Conservation (phyloP, 2,113 vertebrate species). For the Nymphicus hollandicus region DNA sequence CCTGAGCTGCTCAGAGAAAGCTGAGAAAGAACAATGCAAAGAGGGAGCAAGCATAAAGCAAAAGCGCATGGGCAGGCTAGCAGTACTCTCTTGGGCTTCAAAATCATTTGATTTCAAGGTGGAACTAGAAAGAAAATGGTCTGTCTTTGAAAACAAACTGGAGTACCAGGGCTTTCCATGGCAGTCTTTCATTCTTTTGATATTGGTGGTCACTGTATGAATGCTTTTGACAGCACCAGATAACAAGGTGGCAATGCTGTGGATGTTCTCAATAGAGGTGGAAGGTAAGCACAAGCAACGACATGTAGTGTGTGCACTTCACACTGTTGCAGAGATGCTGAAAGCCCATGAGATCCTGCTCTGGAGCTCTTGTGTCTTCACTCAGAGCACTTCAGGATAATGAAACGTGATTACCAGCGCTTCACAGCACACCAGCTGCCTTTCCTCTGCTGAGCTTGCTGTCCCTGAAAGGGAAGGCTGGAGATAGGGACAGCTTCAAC, state of each 20-base stretch:
- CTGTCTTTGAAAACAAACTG: not conserved
- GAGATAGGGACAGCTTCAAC: not conserved
- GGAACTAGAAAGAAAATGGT: not conserved
- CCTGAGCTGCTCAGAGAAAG: not conserved
- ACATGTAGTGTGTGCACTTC: rapidly evolving
- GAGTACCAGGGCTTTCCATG: not conserved
- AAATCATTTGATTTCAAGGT: not conserved
- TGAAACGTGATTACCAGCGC: rapidly evolving
- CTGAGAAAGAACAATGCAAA: not conserved
- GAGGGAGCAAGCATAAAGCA: not conserved
- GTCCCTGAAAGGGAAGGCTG: not conserved
- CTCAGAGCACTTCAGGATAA: not conserved
- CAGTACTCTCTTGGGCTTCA: not conserved
- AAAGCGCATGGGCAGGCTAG: not conserved
- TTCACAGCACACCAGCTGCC: rapidly evolving
- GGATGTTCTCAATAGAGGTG: rapidly evolving
- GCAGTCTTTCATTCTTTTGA: not conserved
- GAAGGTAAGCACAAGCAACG: not conserved
- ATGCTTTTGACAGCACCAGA: not conserved
- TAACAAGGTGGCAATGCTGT: not conserved
- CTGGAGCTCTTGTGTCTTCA: not conserved
- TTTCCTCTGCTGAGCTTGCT: not conserved
- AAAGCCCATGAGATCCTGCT: not conserved
- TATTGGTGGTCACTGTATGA: rapidly evolving
- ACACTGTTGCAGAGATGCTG: rapidly evolving